Percentiles rank a stretch among this genome's conserved stretches.
Conservation (phyloP, 2,797 vertebrate species). For the Rhabdophis nuchalis region DNA sequence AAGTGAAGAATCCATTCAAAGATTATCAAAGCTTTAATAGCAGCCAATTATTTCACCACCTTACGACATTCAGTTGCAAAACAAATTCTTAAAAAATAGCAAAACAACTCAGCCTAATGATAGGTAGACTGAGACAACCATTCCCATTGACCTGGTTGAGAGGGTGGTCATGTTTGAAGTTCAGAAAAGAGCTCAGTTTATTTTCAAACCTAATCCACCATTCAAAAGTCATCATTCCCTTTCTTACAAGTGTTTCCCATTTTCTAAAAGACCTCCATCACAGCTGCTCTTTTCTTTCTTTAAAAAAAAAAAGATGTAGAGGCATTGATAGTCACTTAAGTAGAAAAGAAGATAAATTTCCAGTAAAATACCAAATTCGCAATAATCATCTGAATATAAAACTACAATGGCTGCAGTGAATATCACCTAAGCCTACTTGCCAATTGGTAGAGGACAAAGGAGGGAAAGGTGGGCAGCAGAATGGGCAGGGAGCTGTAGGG, state of each 20-base stretch:
- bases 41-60: neutral
- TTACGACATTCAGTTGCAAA: neutral
- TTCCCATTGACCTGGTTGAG: neutral
- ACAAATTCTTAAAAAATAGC: neutral
- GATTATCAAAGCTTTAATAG: neutral
- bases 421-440: neutral
- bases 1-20: neutral
- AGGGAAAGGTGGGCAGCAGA: neutral
- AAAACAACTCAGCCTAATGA: neutral
- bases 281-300: neutral
- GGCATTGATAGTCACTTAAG: neutral
- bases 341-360: neutral
- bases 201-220: neutral
- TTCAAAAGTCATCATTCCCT: neutral
- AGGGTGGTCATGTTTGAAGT: neutral
- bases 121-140: neutral
- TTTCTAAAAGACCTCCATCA: neutral
- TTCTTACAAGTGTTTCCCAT: neutral
- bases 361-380: neutral
- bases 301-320: neutral
- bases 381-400: neutral
- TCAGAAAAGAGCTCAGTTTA: neutral
- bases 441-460: neutral
- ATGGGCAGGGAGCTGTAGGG: neutral
- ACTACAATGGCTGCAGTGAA: neutral